phyloP scores from a whole-genome alignment of 2,888 invertebrate genomes.

The Xanthia togata region DNA sequence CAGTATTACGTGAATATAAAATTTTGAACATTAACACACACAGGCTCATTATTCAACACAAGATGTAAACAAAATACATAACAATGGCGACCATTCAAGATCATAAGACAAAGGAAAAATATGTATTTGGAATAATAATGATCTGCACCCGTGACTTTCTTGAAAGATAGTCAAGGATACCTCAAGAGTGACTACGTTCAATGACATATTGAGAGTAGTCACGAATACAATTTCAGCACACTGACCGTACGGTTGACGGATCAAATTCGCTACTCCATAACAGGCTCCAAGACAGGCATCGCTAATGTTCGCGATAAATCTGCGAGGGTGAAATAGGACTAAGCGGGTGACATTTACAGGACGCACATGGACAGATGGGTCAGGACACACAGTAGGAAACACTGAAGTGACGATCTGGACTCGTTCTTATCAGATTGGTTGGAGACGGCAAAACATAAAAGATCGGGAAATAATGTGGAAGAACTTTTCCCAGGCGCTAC shows the following conservation, averaged over 20 bases:
- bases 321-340: neutral
- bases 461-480: neutral
- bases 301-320: neutral
- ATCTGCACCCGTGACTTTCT: neutral
- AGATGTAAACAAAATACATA: neutral
- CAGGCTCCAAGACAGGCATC: neutral
- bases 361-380: neutral
- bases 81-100: neutral
- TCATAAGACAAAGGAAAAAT: neutral
- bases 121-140: constrained; percentile 1
- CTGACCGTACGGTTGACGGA: neutral
- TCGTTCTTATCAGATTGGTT: neutral
- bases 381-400: neutral
- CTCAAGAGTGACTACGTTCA: neutral
- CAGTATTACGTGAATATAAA: constrained; percentile 4
- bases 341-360: neutral
- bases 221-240: neutral
- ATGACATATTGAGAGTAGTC: too few species aligned
- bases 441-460: neutral
- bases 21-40: constrained; percentile 22
- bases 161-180: neutral
- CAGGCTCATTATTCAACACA: neutral
- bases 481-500: too few species aligned
- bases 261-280: neutral
- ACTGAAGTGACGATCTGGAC: neutral